Base-by-base conservation (phyloP, 1,140 invertebrate genomes). In the Drosophila navojoa region DNA sequence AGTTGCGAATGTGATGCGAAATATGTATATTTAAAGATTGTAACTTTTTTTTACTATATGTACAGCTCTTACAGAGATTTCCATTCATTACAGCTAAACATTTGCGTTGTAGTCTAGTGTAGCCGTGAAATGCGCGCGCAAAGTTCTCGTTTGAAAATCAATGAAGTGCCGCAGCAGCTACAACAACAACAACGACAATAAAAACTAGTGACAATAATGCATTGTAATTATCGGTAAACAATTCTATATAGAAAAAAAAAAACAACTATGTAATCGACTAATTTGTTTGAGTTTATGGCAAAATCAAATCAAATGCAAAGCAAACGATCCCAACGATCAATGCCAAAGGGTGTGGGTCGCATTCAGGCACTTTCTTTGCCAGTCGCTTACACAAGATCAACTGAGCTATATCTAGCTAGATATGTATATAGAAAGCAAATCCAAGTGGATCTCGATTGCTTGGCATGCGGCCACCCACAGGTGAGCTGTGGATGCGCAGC, bases 241-340 rank as follows among this genome's bases (percentile, higher is more conserved):
- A 75, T 75, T 71, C 63, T 54, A 64, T 71, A 75, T 38, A 57
- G 47, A 16, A 62, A 54, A 44, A 62, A 16, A 62, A 54, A 44
- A 62, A 63, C 61, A 58, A 57, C 42, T 54, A 61, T 55, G 76
- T 73, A 71, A 62, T 71, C 69, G 53, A 77, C 69, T 89, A 87
- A 89, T 87, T 87, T 89, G 82, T 79, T 89, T 87, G 49, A 82
- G 64, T 77, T 89, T 87, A 87, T 87, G 82, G 82, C 64, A 77
- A 87, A 82, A 77, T 79, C 76, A 53, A 81, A 79, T 82, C 68
- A 84, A 79, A 79, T 85, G 78, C 80, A 49, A 71, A 70, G 47
- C 54, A 75, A 71, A 19, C 68, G 71, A 74, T 59, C 59, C 50
- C 67, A 70, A 27, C 59, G 61, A 79, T 60, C 54, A 62, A 76